phyloP scores from a whole-genome alignment of 2,797 vertebrate species.

The Tenualosa ilisha region DNA sequence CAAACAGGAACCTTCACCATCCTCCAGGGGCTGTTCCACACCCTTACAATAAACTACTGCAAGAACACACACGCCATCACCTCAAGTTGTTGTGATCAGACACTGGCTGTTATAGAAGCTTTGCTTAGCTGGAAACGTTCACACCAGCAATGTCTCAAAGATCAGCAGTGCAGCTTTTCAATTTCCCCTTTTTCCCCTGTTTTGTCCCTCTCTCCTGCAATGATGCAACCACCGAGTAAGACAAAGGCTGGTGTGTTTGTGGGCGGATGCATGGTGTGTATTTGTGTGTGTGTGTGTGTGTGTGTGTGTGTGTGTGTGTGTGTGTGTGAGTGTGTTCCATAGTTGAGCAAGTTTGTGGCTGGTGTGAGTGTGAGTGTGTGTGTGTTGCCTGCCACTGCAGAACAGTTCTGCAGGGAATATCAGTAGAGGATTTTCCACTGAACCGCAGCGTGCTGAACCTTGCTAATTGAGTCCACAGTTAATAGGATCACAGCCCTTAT shows the following conservation, averaged over 20 bases:
- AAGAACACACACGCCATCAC: background rate
- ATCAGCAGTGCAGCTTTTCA: background rate
- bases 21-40: background rate
- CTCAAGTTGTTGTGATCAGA: background rate
- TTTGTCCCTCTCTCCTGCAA: background rate
- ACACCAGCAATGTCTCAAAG: background rate
- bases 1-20: background rate
- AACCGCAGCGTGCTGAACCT: conserved; percentile 42
- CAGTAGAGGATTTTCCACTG: conserved; percentile 43
- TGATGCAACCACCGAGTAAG: background rate
- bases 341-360: no score
- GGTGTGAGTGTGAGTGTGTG: background rate
- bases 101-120: background rate
- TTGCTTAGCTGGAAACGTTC: background rate
- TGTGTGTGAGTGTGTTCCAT: background rate
- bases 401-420: conserved; percentile 34
- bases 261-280: background rate
- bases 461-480: conserved; percentile 36
- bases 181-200: background rate
- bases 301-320: background rate
- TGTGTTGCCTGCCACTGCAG: conserved; percentile 27
- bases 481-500: conserved; percentile 50
- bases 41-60: background rate
- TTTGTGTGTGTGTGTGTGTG: background rate
- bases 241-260: background rate